These are phyloP conservation scores for Ctenosaura bakeri DNA, from an alignment of 2,797 vertebrate genomes.

Conservation along the genomic window DNA sequence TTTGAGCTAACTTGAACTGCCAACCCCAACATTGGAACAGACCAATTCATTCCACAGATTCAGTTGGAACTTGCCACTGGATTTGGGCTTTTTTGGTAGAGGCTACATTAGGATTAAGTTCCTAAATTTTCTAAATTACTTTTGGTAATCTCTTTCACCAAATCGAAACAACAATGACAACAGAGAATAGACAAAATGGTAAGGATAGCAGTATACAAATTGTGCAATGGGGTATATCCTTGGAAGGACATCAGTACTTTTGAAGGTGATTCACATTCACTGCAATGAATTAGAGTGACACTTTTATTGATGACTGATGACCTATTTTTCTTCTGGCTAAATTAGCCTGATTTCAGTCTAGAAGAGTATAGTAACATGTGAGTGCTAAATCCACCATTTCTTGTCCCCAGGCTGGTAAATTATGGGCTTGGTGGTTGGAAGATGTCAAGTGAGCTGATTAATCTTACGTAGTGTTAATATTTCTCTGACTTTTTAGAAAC, in stretches of 20 bases:
- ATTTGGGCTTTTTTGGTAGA: no score
- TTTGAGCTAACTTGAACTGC: not conserved
- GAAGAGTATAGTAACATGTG: conserved; percentile 67
- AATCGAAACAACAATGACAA: no score
- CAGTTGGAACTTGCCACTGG: no score
- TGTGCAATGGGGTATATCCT: conserved; percentile 53
- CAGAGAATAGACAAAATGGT: no score
- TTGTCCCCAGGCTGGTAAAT: conserved; percentile 61
- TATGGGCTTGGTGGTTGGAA: conserved; percentile 50
- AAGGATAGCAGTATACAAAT: not conserved
- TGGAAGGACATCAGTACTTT: conserved; percentile 59
- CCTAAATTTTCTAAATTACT: no score
- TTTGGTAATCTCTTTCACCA: no score
- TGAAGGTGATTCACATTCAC: conserved; percentile 67
- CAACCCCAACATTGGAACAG: no score
- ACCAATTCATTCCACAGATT: no score
- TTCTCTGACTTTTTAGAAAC: conserved; percentile 26
- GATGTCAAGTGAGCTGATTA: conserved; percentile 56
- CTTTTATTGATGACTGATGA: conserved; percentile 41
- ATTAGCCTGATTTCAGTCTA: conserved; percentile 76
- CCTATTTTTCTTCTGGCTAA: conserved; percentile 43
- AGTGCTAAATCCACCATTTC: conserved; percentile 47
- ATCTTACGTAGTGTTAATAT: conserved; percentile 38
- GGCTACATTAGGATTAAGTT: no score
- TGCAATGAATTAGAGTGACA: conserved; percentile 70